Base-by-base conservation (phyloP, 2,888 invertebrate genomes). In the Tachina grossa region DNA sequence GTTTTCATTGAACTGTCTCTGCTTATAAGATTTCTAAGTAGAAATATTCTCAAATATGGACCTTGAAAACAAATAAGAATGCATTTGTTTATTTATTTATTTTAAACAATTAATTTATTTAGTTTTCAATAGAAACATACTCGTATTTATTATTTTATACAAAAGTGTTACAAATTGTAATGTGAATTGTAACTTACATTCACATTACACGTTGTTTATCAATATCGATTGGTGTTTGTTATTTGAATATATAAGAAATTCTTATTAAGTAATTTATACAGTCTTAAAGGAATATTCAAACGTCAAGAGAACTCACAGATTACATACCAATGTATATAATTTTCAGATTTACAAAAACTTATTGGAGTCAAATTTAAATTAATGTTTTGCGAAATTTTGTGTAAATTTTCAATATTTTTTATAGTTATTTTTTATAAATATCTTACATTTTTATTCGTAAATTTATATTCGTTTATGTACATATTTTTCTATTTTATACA, bases 241-340 rank as follows among this genome's bases (percentile, higher is more conserved):
- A 43, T 65, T 47, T 31, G 22, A 47, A 55, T 61, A 4, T 71
- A 43, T 51, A 84, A 76, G 66, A 55, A 72, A 41, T 71, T 66
- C 76, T 68, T 84, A 81, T 55, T 65, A 77, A 71, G n/a, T 79
- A 63, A 43, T 83, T 53, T 78, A 59, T 77, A 77, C 78, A 83
- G 71, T 78, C 83, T 83, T 83, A 78, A 77, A 72, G 65, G 16
- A 31, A 78, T 71, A 55, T 47, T 41, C 22, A 68, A 82, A 41
- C 45, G 66, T 66, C 14, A 41, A 45, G 31, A 41, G 41, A 10
- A 51, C 59, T 49, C 49, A 59, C 59, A 53, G 41, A 39, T n/a
- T 31, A 31, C 6, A 31, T 31, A 31, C 6, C 0, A 6, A 31
- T 6, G 6, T 31, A 31, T 2, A 31, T 31, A 41, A 10, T 47